Evolutionary conservation across 2,797 vertebrate genomes (phyloP).

Genomic region (Poecilia velifera): DNA sequence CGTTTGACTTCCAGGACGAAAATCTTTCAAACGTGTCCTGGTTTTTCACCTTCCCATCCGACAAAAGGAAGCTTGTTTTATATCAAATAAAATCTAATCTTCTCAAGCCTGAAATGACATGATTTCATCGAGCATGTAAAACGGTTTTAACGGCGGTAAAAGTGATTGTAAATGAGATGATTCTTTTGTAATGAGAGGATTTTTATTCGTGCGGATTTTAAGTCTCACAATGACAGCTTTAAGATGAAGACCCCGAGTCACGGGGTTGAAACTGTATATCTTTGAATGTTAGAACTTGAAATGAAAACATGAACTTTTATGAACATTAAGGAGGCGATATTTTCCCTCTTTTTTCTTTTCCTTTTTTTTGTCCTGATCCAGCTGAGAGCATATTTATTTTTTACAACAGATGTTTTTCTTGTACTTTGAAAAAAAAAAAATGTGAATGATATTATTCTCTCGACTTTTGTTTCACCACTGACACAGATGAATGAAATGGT

Average conservation of each 20-base stretch:
- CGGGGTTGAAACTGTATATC: conserved; percentile 3
- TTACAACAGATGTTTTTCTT: conserved; percentile 14
- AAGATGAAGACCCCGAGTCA: not conserved
- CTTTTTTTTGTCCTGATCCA: not conserved
- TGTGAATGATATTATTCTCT: conserved; percentile 9
- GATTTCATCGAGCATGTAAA: not conserved
- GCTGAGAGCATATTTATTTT: conserved; percentile 10
- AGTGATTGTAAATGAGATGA: not conserved
- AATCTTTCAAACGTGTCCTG: not conserved
- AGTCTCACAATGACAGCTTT: not conserved
- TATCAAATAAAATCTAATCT: not conserved
- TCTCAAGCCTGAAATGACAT: not conserved
- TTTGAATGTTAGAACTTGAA: conserved; percentile 15
- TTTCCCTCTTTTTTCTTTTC: not conserved
- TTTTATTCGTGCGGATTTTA: not conserved
- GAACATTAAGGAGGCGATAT: conserved; percentile 2
- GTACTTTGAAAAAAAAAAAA: conserved; percentile 4
- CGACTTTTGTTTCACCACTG: conserved; percentile 28
- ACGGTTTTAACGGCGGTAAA: not conserved
- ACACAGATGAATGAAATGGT: conserved; percentile 49
- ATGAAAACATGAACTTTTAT: conserved; percentile 6
- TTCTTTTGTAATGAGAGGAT: not conserved
- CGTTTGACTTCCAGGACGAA: not conserved
- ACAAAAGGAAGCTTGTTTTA: not conserved
- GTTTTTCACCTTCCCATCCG: not conserved